Conservation (phyloP, 2,888 invertebrate species). For the Phalera bucephala region DNA sequence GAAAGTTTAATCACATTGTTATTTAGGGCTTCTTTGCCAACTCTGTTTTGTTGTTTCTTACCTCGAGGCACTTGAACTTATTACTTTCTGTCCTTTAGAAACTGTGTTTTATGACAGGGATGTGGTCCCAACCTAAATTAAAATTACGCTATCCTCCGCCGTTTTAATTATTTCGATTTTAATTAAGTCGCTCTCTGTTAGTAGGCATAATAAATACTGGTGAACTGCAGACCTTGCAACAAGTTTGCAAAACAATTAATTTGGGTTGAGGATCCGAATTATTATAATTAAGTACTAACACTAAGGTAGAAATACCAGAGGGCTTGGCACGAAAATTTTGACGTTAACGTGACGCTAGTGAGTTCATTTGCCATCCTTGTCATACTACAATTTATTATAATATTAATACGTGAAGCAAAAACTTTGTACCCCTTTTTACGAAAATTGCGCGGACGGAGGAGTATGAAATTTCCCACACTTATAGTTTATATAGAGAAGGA, state of each 20-base stretch:
- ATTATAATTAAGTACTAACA: too few relatives aligned
- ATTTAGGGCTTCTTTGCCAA: constrained; percentile 26
- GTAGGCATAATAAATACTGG: constrained; percentile 12
- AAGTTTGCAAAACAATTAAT: background rate
- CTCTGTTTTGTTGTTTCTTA: constrained; percentile 11
- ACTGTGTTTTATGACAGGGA: constrained; percentile 1
- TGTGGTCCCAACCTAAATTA: constrained; percentile 11
- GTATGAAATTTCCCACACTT: too few relatives aligned
- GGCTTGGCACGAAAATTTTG: too few relatives aligned
- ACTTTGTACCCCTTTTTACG: too few relatives aligned
- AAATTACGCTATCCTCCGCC: constrained; percentile 5
- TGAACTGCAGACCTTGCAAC: background rate
- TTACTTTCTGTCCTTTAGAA: background rate
- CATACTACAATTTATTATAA: too few relatives aligned
- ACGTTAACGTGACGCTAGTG: too few relatives aligned
- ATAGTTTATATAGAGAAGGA: too few relatives aligned
- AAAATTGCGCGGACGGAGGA: too few relatives aligned
- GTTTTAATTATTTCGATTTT: constrained; percentile 16
- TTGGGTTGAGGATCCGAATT: too few relatives aligned
- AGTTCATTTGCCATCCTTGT: too few relatives aligned
- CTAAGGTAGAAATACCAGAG: too few relatives aligned
- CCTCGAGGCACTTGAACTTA: background rate
- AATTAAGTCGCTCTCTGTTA: constrained; percentile 17
- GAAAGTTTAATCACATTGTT: constrained; percentile 27
- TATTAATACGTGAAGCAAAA: too few relatives aligned